Base-by-base conservation (phyloP, 2,113 vertebrate species). In the Thermophis baileyi region DNA sequence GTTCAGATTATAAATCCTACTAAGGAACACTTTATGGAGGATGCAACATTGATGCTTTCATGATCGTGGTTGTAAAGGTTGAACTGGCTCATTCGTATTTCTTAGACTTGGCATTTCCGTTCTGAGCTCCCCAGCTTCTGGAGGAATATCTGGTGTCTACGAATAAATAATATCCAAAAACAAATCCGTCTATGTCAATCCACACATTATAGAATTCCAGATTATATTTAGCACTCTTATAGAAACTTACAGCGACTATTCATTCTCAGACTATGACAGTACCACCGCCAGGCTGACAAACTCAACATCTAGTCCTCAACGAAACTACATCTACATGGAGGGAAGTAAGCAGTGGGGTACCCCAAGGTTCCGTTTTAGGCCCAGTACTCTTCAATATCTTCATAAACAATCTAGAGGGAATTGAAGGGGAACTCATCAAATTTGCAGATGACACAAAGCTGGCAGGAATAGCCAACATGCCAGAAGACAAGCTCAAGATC, bases 61-160 rank as follows among this genome's bases (percentile, higher is more conserved):
- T 89, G 27, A n/a, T 94, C 95, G 96, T 49, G 95, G 90, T 6
- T 97, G 89, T 57, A 96, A 96, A 91, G 95, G 69, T 40, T 96
- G 93, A 95, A 49, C 85, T 89, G 97, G 0, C 0, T 91, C 94
- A 54, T 96, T 94, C 89, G 87, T 95, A 85, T 94, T 49, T 97
- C 98, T 99, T 63, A 98, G 95, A 54, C 99, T 98, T 92, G 97
- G 96, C 22, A 99, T 98, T 93, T 99, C 98, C 3, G 99, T 99
- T 97, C 7, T 97, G 90, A 99, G 98, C 94, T 99, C 98, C 87
- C 99, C 99, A 89, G 98, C 99, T 91, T 98, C 98, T 47, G 99
- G 99, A 91, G 99, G 99, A 90, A 98, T 89, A 90, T 99, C 98
- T 96, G 99, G 99, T 95, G 99, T 98, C 57, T 96, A 98, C 99